Percentiles rank a stretch among this genome's conserved stretches.
Evolutionary conservation across 2,113 vertebrate genomes (phyloP).

Genomic region (Eulemur rufifrons): DNA sequence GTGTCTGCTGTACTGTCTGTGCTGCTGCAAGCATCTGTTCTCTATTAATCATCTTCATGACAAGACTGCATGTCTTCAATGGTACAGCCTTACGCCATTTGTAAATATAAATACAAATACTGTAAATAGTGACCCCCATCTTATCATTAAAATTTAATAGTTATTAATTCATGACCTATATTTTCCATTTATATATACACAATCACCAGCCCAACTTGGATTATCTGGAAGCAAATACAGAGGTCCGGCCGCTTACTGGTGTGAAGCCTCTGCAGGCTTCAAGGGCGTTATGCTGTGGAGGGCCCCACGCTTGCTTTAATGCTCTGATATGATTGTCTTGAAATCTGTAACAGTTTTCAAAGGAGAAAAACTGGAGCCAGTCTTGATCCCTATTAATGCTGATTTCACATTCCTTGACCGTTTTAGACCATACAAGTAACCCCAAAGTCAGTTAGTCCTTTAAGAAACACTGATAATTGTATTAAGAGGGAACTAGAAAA

Average conservation of each 20-base stretch:
- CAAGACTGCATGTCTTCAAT: background rate
- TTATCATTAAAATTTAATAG: background rate
- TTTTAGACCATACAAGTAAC: background rate
- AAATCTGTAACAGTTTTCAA: background rate
- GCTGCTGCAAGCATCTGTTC: background rate
- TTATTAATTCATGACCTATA: background rate
- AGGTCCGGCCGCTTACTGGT: background rate
- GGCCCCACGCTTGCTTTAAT: background rate
- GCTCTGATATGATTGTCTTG: background rate
- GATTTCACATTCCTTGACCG: background rate
- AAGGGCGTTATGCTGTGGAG: background rate
- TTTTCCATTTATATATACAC: background rate
- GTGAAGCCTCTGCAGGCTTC: fast-evolving
- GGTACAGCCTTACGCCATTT: no score
- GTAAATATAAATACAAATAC: no score
- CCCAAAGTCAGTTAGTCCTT: background rate
- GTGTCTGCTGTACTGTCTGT: background rate
- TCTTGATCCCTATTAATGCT: background rate
- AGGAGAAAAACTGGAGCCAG: fast-evolving
- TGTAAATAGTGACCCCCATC: background rate
- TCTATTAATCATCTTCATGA: background rate
- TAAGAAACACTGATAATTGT: background rate
- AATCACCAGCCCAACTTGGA: background rate
- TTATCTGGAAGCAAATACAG: background rate
- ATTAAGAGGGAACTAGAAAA: background rate